Evolutionary conservation across 2,888 invertebrate species (phyloP), one percentile per base, ranked within the genome.

Genomic region (Dromius quadrimaculatus): DNA sequence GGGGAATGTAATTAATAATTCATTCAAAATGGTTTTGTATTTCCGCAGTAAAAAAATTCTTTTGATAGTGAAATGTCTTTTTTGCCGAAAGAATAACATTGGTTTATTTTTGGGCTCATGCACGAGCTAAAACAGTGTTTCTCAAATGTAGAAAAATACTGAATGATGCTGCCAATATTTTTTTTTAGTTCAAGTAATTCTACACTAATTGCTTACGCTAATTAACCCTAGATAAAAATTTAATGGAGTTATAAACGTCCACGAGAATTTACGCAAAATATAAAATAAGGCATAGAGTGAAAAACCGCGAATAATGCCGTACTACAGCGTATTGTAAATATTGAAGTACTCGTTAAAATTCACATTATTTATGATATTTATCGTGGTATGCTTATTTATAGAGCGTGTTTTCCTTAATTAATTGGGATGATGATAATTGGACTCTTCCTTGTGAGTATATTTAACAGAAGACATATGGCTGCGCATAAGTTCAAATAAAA

Each of bases 371-470:
- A 59, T 36, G 59, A 36, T 36, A 59, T 59, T 59, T 34, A 34
- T 36, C 34, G 28, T 28, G 17, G 11, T 45, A 19, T 19, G 34
- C 11, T 65, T 65, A 65, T 65, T 65, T 65, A 65, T 65, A 65
- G 65, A 34, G 20, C 65, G 15, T 36, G 65, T 65, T 65, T 65
- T 34, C 50, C 19, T 36, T 50, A 65, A 65, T 65, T 65, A 65
- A 65, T 65, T 65, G 65, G 47, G 50, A 50, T 20, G 50, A 19
- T 65, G 65, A 65, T 65, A 65, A 65, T 65, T 65, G 50, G 65
- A 11, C 20, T 50, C 65, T 65, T 65, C 65, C 65, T 65, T 50
- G 15, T 54, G 28, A 20, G 13, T 43, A 43, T 63, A 45, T 63
- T 63, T 43, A 45, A 63, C 63, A 22, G 43, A 63, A 63, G 63